Base-by-base conservation (phyloP, 1,140 invertebrate species). In the Tetragonula clypearis region DNA sequence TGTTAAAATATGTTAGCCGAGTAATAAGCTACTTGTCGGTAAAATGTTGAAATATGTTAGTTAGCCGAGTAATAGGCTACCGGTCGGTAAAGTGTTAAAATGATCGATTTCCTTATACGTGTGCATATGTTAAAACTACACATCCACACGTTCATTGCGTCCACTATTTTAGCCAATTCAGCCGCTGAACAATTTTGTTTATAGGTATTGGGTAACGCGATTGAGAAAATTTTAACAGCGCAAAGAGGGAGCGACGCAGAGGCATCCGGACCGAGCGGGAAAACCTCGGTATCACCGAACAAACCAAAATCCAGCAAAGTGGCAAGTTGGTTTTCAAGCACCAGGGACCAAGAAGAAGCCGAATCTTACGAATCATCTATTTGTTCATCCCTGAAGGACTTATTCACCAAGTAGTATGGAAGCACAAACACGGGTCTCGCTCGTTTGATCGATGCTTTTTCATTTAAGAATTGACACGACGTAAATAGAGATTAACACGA, bases 351-450 rank as follows among this genome's bases (percentile, higher is more conserved):
- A 58, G 96, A 96, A 21, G 94, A 95, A 8, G 93, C 95, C 41
- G 97, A 97, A 83, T 95, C 96, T 17, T 97, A 97, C 93, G 97
- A 98, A 82, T 96, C 96, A 35, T 96, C 96, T 23, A 95, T 98
- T 74, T 98, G 97, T 93, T 97, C 97, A 62, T 97, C 97, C 17
- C 94, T 98, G 19, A 98, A 98, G 93, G 97, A 98, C 93, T 96
- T 98, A 14, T 98, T 98, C 93, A 97, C 97, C 58, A 97, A 97
- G 95, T 97, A 96, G 95, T 93, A 79, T 79, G 75, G 26, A 53
- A 72, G 12, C 65, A 79, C 53, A 23, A 88, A 53, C 41, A 62
- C 41, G 79, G 3, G 65, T 53, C 62, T 58, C 60, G 56, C 71
- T 71, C 78, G 56, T 60, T 72, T 73, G 23, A 80, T 71, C 14